Percentiles rank a stretch among this genome's conserved stretches.
Evolutionary conservation across 2,113 vertebrate genomes (phyloP).

Genomic region (Chionis minor): DNA sequence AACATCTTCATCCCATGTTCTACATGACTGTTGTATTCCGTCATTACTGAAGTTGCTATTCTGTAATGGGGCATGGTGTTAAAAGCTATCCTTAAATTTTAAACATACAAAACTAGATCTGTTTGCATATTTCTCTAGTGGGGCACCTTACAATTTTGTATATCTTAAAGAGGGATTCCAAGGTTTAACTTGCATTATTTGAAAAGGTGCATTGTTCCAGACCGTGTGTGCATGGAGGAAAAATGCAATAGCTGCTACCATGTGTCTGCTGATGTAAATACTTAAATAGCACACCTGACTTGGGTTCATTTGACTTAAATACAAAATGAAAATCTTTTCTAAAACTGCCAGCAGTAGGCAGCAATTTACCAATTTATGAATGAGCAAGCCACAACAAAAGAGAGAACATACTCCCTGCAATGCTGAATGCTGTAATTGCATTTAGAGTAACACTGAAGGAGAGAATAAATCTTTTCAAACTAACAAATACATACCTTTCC

Average conservation of each 20-base stretch:
- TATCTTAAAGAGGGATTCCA: neutral
- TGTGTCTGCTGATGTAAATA: neutral
- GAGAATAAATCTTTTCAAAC: neutral
- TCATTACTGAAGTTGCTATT: neutral
- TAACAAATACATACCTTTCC: neutral
- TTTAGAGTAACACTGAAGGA: neutral
- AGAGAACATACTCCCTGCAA: neutral
- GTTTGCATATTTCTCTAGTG: neutral
- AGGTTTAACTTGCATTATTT: neutral
- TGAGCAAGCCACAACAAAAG: neutral
- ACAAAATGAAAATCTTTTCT: neutral
- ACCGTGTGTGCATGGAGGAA: neutral
- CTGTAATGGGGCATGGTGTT: neutral
- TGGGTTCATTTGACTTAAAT: neutral
- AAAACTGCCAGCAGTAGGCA: neutral
- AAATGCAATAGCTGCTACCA: neutral
- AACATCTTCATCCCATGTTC: neutral
- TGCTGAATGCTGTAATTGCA: neutral
- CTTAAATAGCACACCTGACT: neutral
- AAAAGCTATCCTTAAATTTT: neutral
- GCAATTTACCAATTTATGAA: neutral
- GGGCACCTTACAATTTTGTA: neutral
- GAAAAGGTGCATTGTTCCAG: neutral
- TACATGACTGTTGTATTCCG: neutral
- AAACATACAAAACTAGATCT: neutral